Evolutionary conservation across 1,140 invertebrate species (phyloP).

Genomic region (Bathynomus jamesi): DNA sequence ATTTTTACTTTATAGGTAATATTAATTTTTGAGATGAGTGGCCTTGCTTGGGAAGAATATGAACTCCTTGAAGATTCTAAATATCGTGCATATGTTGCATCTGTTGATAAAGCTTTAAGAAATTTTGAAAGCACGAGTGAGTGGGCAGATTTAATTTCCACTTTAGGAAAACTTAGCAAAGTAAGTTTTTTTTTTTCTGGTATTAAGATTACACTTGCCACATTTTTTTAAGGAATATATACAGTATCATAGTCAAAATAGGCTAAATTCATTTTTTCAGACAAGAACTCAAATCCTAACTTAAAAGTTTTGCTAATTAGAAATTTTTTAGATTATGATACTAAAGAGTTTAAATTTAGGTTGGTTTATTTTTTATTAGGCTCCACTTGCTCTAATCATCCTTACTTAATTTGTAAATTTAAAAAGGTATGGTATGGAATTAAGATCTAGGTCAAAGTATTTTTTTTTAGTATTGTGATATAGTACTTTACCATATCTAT

Average conservation of each 20-base stretch:
- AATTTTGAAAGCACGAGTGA: conserved; percentile 90
- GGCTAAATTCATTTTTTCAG: too few species aligned
- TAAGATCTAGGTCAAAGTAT: too few species aligned
- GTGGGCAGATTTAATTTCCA: conserved; percentile 91
- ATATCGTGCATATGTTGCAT: conserved; percentile 59
- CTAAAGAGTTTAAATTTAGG: neutral
- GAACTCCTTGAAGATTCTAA: conserved; percentile 67
- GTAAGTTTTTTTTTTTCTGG: conserved; percentile 45
- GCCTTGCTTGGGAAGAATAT: conserved; percentile 53
- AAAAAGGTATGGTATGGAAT: too few species aligned
- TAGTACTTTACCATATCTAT: too few species aligned
- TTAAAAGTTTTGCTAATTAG: too few species aligned
- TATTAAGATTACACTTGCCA: neutral
- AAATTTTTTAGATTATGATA: neutral
- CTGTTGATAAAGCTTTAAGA: conserved; percentile 81
- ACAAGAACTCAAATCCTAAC: too few species aligned
- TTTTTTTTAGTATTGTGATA: too few species aligned
- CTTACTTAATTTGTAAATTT: too few species aligned
- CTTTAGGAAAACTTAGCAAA: conserved; percentile 85
- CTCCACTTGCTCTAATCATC: too few species aligned
- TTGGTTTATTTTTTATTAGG: neutral
- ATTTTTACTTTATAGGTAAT: neutral
- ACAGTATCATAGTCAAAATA: too few species aligned
- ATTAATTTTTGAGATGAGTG: neutral
- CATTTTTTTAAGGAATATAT: too few species aligned